A percentile compares a stretch with the other conserved stretches of the same genome.
Conservation (phyloP, 2,797 vertebrate species). For the Onychomys leucogaster region DNA sequence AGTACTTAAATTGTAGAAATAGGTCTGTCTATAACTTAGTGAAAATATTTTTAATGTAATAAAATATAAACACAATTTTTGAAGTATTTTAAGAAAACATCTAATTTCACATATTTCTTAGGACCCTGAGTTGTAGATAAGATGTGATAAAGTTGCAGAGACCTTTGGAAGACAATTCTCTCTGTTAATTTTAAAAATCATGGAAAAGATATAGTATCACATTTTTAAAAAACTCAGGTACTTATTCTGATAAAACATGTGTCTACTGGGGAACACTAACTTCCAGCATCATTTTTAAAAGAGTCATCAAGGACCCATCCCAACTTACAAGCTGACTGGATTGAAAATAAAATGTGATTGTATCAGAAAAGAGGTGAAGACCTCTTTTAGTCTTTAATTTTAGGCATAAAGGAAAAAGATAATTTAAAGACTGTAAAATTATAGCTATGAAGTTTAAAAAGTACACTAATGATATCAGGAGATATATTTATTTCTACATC, state of each 20-base stretch:
- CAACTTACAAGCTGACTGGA: not conserved
- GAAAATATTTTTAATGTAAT: not conserved
- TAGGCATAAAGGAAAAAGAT: not conserved
- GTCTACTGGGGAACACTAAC: constrained; percentile 62
- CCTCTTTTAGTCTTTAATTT: too few relatives aligned
- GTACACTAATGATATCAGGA: not conserved
- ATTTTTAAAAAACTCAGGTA: constrained; percentile 64
- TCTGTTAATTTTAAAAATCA: not conserved
- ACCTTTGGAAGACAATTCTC: not conserved
- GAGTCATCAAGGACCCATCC: constrained; percentile 63
- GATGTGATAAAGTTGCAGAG: constrained; percentile 7
- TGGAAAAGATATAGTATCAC: constrained; percentile 53
- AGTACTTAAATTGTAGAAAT: not conserved
- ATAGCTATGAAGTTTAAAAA: not conserved
- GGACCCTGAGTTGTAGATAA: not conserved
- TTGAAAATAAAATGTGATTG: constrained; percentile 5
- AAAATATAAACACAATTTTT: not conserved
- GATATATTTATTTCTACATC: not conserved
- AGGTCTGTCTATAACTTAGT: not conserved
- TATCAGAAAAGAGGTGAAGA: not conserved
- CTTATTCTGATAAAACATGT: not conserved
- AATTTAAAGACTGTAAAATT: constrained; percentile 42
- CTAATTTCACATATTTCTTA: constrained; percentile 54
- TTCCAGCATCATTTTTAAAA: constrained; percentile 36
- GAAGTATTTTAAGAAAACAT: constrained; percentile 49